Conservation (phyloP, 2,113 vertebrate genomes). For the Coreoperca whiteheadi region DNA sequence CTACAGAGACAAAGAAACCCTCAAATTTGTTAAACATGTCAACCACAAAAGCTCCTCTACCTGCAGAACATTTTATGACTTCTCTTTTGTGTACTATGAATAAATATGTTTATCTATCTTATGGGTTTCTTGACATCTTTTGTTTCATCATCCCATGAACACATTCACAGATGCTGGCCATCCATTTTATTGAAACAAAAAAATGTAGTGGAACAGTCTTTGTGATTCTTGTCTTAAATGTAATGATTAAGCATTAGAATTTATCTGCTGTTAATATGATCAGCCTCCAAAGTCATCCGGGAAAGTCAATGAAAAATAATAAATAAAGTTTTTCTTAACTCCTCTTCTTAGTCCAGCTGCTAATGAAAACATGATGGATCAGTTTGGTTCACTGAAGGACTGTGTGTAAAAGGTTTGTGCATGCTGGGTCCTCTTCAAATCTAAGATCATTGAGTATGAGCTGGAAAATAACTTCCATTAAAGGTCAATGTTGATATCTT, state of each 20-base stretch:
- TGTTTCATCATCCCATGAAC: not conserved
- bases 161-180: not conserved
- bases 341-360: not conserved
- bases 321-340: not conserved
- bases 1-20: slow-evolving; percentile 95
- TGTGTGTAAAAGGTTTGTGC: not conserved
- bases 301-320: not conserved
- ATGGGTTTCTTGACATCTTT: not conserved
- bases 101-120: slow-evolving; percentile 73
- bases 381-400: not conserved
- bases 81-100: slow-evolving; percentile 95
- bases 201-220: too few species aligned
- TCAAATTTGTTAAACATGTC: slow-evolving; percentile 96
- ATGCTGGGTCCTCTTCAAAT: not conserved
- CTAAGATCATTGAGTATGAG: not conserved
- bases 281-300: not conserved
- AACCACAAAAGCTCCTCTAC: slow-evolving; percentile 86
- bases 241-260: not conserved
- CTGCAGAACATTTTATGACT: slow-evolving; percentile 88
- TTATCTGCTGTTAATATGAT: not conserved
- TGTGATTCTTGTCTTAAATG: not conserved
- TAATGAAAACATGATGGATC: not conserved
- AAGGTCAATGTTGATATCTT: not conserved
- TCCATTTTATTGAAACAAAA: not conserved
- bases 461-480: not conserved